Evolutionary conservation across 2,888 invertebrate genomes (phyloP).

Genomic region (Xanthia icteritia): DNA sequence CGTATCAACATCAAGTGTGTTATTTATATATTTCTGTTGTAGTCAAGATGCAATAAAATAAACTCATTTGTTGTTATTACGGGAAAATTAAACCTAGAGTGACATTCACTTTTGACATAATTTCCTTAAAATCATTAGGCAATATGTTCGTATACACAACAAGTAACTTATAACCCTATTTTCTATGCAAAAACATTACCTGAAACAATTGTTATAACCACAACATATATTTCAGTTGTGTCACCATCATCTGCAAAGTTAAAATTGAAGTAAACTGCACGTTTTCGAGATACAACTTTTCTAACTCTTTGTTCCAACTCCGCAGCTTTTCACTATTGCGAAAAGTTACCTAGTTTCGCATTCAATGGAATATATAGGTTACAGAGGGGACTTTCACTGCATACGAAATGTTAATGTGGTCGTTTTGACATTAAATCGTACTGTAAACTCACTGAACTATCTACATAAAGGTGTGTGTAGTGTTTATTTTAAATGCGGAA

Average conservation of each 20-base stretch:
- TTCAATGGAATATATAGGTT: slow-evolving; percentile 63
- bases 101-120: not conserved
- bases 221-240: not conserved
- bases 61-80: not conserved
- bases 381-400: slow-evolving; percentile 61
- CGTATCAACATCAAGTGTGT: not conserved
- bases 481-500: slow-evolving; percentile 35
- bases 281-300: slow-evolving; percentile 38
- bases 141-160: not conserved
- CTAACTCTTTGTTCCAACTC: slow-evolving; percentile 47
- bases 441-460: slow-evolving; percentile 59
- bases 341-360: slow-evolving; percentile 60
- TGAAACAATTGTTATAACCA: not conserved
- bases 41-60: not conserved
- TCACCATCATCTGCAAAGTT: slow-evolving; percentile 16
- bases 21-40: not conserved
- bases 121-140: not conserved
- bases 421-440: slow-evolving; percentile 63
- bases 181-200: not conserved
- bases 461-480: slow-evolving; percentile 46
- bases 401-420: slow-evolving; percentile 64
- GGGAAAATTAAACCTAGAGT: not conserved
- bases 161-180: not conserved
- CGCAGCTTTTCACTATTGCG: slow-evolving; percentile 50
- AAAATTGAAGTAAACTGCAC: slow-evolving; percentile 41